A percentile compares a stretch with the other conserved stretches of the same genome.
These are phyloP conservation scores for Smittia aterrima DNA, from an alignment of 2,888 invertebrate genomes.

Conservation along the genomic window DNA sequence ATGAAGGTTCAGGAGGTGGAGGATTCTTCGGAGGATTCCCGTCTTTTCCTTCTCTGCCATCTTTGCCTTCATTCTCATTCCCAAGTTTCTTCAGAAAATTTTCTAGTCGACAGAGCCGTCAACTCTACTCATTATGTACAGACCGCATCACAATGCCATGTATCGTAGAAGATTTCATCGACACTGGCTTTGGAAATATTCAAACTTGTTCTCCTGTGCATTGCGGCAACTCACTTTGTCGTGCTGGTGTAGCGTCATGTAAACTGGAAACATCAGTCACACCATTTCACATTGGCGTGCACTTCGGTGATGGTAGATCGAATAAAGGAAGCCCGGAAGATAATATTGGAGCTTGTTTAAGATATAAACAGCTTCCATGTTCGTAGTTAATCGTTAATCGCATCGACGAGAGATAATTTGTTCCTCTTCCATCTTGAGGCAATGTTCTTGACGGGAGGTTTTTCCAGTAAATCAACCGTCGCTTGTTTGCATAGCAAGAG, in stretches of 20 bases:
- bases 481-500: too few species aligned
- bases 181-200: constrained; percentile 59
- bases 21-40: constrained; percentile 43
- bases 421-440: not conserved
- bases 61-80: constrained; percentile 25
- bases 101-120: constrained; percentile 45
- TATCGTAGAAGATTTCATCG: constrained; percentile 78
- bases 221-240: constrained; percentile 73
- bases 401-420: constrained; percentile 2
- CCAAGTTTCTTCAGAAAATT: constrained; percentile 41
- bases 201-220: constrained; percentile 72
- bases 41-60: constrained; percentile 43
- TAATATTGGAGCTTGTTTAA: constrained; percentile 77
- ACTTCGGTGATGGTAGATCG: constrained; percentile 68
- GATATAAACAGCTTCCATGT: constrained; percentile 71
- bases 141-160: constrained; percentile 79
- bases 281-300: constrained; percentile 75
- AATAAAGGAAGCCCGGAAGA: constrained; percentile 70
- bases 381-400: constrained; percentile 46
- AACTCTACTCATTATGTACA: constrained; percentile 56
- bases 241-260: constrained; percentile 54
- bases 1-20: constrained; percentile 59
- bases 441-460: too few species aligned
- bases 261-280: constrained; percentile 72
- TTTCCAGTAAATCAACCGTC: too few species aligned